phyloP scores from a whole-genome alignment of 2,113 vertebrate species.

The Atlantisia rogersi region DNA sequence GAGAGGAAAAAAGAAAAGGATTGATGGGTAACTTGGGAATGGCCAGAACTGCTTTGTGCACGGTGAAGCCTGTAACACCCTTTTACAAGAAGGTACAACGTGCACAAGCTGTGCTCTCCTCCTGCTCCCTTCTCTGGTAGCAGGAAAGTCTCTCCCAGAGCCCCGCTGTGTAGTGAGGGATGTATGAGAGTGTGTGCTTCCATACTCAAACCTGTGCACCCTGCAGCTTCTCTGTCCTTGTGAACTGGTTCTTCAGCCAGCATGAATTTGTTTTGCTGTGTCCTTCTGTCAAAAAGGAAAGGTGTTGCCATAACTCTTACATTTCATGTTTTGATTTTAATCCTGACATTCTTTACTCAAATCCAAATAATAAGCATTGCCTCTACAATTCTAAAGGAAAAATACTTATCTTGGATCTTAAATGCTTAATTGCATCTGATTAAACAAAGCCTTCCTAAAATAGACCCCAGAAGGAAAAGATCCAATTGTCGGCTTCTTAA shows the following conservation, averaged over 20 bases:
- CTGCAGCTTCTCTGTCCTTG: background rate
- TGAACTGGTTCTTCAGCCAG: background rate
- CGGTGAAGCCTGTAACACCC: background rate
- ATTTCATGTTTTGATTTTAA: background rate
- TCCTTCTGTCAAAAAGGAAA: background rate
- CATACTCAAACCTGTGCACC: fast-evolving
- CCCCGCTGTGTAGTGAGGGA: background rate
- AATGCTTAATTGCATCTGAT: constrained; percentile 13
- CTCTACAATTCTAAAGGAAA: background rate
- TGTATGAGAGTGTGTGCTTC: background rate
- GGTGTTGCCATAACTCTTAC: background rate
- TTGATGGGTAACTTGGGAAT: too few relatives aligned
- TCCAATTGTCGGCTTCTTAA: background rate
- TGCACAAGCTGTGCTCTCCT: background rate
- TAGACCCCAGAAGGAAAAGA: constrained; percentile 3
- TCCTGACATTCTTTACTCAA: background rate
- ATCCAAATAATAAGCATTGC: background rate
- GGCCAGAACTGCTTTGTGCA: background rate
- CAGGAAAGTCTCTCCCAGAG: background rate
- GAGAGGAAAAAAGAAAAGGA: background rate
- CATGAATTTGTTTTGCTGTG: background rate
- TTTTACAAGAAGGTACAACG: fast-evolving
- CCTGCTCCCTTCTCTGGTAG: background rate
- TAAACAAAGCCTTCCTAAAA: constrained; percentile 38
- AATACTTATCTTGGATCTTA: constrained; percentile 17